Percentiles rank a stretch among this genome's conserved stretches.
Evolutionary conservation across 2,113 vertebrate species (phyloP).

Genomic region (pig (Sus scrofa)): DNA sequence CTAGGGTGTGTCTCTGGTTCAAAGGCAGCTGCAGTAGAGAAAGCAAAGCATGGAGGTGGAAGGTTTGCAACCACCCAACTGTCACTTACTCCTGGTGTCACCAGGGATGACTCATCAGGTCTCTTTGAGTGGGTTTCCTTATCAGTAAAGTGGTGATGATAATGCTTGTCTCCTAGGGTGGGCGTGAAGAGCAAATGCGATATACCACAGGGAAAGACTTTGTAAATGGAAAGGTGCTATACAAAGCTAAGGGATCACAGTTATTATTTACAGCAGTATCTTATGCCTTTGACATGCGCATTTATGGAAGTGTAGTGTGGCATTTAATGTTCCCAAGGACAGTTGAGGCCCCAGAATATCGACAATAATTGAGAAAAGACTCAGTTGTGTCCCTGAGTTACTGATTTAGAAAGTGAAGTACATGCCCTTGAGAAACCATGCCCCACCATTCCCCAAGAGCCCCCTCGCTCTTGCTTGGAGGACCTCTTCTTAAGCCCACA

Average conservation of each 20-base stretch:
- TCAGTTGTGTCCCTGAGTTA: background rate
- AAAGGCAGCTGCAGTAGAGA: background rate
- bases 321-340: background rate
- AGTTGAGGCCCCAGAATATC: background rate
- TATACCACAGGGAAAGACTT: constrained; percentile 40
- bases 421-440: background rate
- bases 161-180: background rate
- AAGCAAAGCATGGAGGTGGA: background rate
- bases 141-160: background rate
- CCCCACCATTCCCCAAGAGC: background rate
- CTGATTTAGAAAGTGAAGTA: constrained; percentile 7
- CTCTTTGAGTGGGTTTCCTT: background rate
- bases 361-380: background rate
- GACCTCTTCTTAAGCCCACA: background rate
- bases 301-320: background rate
- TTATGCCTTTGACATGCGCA: background rate
- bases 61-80: background rate
- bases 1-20: background rate
- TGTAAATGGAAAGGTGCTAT: background rate
- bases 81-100: background rate
- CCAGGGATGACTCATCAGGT: background rate
- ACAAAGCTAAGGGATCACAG: background rate
- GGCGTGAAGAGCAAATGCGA: constrained; percentile 42
- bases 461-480: background rate
- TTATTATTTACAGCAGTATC: background rate